Evolutionary conservation across 2,888 invertebrate species (phyloP).

Genomic region (Machimus atricapillus): DNA sequence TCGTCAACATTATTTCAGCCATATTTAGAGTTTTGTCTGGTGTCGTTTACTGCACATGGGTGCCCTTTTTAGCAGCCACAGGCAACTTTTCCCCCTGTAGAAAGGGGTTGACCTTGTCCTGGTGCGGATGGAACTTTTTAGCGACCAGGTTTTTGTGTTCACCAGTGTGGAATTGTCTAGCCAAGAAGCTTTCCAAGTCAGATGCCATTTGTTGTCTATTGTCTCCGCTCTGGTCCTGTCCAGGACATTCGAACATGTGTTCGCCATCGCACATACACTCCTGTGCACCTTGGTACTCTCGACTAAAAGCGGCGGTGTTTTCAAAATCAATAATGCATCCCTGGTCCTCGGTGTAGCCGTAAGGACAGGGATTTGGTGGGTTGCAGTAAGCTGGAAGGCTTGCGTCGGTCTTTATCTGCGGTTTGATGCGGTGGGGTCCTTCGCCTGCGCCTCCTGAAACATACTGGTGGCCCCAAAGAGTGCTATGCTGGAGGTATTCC

Average conservation of each 20-base stretch:
- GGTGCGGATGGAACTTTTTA: slow-evolving; percentile 74
- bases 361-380: slow-evolving; percentile 98
- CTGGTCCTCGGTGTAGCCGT: slow-evolving; percentile 86
- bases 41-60: slow-evolving; percentile 65
- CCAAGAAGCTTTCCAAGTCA: slow-evolving; percentile 73
- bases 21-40: not conserved
- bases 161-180: slow-evolving; percentile 61
- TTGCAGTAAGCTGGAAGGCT: slow-evolving; percentile 97
- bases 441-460: slow-evolving; percentile 81
- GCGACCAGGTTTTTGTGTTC: slow-evolving; percentile 77
- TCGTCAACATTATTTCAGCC: not conserved
- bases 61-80: slow-evolving; percentile 92
- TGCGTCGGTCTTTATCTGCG: slow-evolving; percentile 87
- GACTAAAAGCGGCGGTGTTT: slow-evolving; percentile 94
- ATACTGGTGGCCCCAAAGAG: slow-evolving; percentile 79
- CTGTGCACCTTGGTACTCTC: slow-evolving; percentile 89
- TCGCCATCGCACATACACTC: slow-evolving; percentile 98
- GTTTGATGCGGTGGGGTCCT: slow-evolving; percentile 58
- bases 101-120: slow-evolving; percentile 76
- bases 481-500: slow-evolving; percentile 84
- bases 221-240: slow-evolving; percentile 55
- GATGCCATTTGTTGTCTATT: slow-evolving; percentile 61
- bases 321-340: slow-evolving; percentile 92
- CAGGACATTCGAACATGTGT: slow-evolving; percentile 94
- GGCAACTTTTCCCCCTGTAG: slow-evolving; percentile 85